Conservation (phyloP, 1,140 invertebrate species). For the Holotrichia oblita region DNA sequence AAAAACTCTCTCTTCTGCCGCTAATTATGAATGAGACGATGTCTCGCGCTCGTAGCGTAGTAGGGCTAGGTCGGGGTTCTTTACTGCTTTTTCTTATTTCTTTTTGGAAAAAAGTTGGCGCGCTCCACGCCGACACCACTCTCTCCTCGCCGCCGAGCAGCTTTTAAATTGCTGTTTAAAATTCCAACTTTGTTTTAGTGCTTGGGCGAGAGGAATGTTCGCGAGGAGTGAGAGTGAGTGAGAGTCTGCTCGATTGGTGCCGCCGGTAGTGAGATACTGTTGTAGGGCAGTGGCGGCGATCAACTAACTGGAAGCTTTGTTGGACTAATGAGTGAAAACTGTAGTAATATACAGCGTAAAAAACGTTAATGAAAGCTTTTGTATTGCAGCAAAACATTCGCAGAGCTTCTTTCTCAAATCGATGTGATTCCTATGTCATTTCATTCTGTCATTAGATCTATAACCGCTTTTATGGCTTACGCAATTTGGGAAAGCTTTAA, state of each 20-base stretch:
- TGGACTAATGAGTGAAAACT: no score
- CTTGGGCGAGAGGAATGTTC: constrained; percentile 37
- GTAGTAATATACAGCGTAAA: no score
- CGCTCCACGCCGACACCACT: constrained; percentile 44
- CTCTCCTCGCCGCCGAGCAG: constrained; percentile 43
- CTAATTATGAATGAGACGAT: constrained; percentile 54
- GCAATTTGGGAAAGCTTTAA: no score
- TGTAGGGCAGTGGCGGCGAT: constrained; percentile 46
- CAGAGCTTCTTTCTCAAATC: no score
- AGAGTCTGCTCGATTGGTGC: background rate
- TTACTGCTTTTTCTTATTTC: constrained; percentile 57
- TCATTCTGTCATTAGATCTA: no score
- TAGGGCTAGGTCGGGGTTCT: constrained; percentile 59
- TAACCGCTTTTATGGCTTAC: no score
- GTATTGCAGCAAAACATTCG: no score
- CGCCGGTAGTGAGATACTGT: background rate
- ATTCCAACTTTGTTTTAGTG: constrained; percentile 60
- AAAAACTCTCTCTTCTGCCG: constrained; percentile 49
- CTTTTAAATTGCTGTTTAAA: constrained; percentile 60
- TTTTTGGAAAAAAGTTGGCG: constrained; percentile 55
- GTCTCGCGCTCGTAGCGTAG: constrained; percentile 51
- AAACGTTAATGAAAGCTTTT: no score
- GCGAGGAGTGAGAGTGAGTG: constrained; percentile 28
- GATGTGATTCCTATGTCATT: no score
- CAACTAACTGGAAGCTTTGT: constrained; percentile 45